A percentile compares a stretch with the other conserved stretches of the same genome.
phyloP scores from a whole-genome alignment of 2,888 invertebrate genomes.

The Nudaria mundana region DNA sequence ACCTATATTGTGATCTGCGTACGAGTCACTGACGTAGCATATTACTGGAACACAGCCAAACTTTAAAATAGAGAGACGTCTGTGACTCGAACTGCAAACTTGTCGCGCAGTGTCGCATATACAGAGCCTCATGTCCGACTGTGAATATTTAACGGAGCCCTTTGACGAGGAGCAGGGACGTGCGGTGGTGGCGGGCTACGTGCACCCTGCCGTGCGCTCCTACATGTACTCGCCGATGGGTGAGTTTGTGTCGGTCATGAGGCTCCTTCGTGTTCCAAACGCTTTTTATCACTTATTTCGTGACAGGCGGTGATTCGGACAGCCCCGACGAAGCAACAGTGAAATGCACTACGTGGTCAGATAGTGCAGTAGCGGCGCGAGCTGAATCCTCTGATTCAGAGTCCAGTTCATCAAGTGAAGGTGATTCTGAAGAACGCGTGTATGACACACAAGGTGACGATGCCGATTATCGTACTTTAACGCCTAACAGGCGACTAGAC shows the following conservation, averaged over 20 bases:
- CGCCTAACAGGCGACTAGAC: slow-evolving; percentile 69
- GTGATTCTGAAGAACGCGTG: slow-evolving; percentile 62
- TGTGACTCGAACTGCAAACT: slow-evolving; percentile 70
- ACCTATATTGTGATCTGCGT: slow-evolving; percentile 60
- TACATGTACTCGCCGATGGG: slow-evolving; percentile 80
- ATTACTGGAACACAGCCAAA: slow-evolving; percentile 75
- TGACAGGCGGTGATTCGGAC: slow-evolving; percentile 82
- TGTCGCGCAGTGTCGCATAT: slow-evolving; percentile 77
- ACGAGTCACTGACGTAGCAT: slow-evolving; percentile 73
- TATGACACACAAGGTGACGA: slow-evolving; percentile 82
- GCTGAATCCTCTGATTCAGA: slow-evolving; percentile 67
- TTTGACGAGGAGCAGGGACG: slow-evolving; percentile 72
- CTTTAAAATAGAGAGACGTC: slow-evolving; percentile 73
- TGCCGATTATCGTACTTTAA: slow-evolving; percentile 80
- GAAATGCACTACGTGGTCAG: slow-evolving; percentile 78
- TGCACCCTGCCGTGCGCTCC: slow-evolving; percentile 78
- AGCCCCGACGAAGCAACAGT: slow-evolving; percentile 83
- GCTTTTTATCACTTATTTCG: slow-evolving; percentile 55
- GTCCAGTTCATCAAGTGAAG: slow-evolving; percentile 59
- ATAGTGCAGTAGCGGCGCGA: slow-evolving; percentile 61
- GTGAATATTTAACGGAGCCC: slow-evolving; percentile 75
- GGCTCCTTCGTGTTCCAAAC: slow-evolving; percentile 43
- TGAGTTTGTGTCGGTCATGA: slow-evolving; percentile 62
- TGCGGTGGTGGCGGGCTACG: slow-evolving; percentile 61
- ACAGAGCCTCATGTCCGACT: slow-evolving; percentile 78